A percentile compares a stretch with the other conserved stretches of the same genome.
Conservation (phyloP, 2,888 invertebrate species). For the Ditylenchus weischeri region DNA sequence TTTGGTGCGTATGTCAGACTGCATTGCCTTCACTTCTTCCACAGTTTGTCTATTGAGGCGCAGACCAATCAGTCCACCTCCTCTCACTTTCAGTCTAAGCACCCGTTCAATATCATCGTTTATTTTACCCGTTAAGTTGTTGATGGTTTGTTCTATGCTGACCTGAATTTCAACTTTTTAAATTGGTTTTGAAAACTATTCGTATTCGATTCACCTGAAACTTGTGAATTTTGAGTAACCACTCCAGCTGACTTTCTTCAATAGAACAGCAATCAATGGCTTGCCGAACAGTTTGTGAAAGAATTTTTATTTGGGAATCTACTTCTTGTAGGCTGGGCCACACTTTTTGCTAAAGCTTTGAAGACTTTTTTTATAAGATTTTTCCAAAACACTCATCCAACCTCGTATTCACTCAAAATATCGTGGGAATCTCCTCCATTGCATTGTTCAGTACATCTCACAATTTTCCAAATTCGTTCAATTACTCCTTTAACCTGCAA, state of each 20-base stretch:
- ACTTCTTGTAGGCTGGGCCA: constrained; percentile 21
- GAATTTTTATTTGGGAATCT: constrained; percentile 23
- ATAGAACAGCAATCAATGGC: constrained; percentile 25
- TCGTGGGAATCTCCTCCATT: constrained; percentile 5
- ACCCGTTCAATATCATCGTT: constrained; percentile 21
- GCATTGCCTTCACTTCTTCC: constrained; percentile 17
- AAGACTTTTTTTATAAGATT: neutral
- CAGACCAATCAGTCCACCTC: constrained; percentile 20
- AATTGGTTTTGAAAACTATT: too few species aligned
- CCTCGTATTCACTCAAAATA: constrained; percentile 10
- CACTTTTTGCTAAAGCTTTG: constrained; percentile 14
- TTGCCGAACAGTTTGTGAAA: constrained; percentile 21
- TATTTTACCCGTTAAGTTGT: constrained; percentile 11
- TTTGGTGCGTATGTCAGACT: constrained; percentile 19
- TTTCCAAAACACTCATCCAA: constrained; percentile 3
- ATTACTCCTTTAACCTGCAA: constrained; percentile 6
- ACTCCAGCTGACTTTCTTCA: constrained; percentile 22
- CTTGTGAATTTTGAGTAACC: constrained; percentile 23
- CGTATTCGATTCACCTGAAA: constrained; percentile 14
- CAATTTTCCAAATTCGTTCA: constrained; percentile 13
- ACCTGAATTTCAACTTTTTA: constrained; percentile 12
- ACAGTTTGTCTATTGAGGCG: constrained; percentile 18
- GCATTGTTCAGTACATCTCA: constrained; percentile 7
- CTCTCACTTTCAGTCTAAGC: constrained; percentile 14
- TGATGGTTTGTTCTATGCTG: constrained; percentile 20